Conservation (phyloP, 2,888 invertebrate species). For the Parnassius smintheus region DNA sequence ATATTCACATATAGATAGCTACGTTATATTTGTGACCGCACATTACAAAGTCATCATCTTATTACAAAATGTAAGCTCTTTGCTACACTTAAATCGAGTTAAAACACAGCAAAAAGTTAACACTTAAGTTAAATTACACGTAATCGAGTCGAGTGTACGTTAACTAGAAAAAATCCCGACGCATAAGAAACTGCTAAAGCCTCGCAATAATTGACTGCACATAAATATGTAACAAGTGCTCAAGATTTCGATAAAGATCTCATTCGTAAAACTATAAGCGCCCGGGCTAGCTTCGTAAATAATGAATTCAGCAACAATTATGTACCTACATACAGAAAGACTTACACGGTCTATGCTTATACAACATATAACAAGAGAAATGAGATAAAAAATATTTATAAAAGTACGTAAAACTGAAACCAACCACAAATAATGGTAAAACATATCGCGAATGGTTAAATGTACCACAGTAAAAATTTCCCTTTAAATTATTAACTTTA, state of each 20-base stretch:
- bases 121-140: not conserved
- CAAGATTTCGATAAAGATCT: slow-evolving; percentile 24
- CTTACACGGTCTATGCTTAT: not conserved
- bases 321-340: not conserved
- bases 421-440: too few species aligned
- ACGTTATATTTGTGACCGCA: too few species aligned
- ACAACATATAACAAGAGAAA: slow-evolving; percentile 24
- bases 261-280: slow-evolving; percentile 12
- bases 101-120: not conserved
- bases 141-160: not conserved
- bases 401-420: too few species aligned
- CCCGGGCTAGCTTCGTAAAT: not conserved
- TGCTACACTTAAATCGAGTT: not conserved
- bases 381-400: too few species aligned
- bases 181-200: slow-evolving; percentile 15
- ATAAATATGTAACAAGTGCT: slow-evolving; percentile 19
- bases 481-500: too few species aligned
- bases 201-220: slow-evolving; percentile 23
- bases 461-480: too few species aligned
- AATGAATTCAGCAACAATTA: not conserved
- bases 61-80: not conserved
- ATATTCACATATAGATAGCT: too few species aligned
- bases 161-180: slow-evolving; percentile 10
- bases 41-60: too few species aligned
- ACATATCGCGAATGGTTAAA: too few species aligned